Base-by-base conservation (phyloP, 1,140 invertebrate genomes). In the Camponotus pennsylvanicus region DNA sequence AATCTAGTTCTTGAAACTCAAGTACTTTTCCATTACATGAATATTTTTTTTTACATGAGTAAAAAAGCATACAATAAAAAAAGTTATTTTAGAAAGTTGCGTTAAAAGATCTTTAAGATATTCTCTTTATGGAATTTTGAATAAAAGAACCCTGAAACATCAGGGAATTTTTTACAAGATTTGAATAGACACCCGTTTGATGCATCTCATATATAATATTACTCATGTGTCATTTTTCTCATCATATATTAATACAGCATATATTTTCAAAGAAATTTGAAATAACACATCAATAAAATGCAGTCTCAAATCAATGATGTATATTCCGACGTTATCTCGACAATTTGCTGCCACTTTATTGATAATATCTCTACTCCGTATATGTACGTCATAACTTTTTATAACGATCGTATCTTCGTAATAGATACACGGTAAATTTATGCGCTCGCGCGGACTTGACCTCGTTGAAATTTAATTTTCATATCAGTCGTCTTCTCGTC, bases 271-370 rank as follows among this genome's bases (percentile, higher is more conserved):
- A 7, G 42, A 61, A 76, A 34, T 11, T 49, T 52, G 2, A 76
- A 61, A 61, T 40, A 27, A 32, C 59, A 75, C 18, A 18, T 66
- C 34, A 9, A 67, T 66, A 66, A 66, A n/a, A 66, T 37, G n/a
- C 11, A 49, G 11, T 75, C 42, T 40, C 21, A 21, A 42, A 63
- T 42, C 21, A 27, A 3, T n/a, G n/a, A 77, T 32, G 11, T 63
- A 18, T 64, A 49, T 37, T 4, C 11, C n/a, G 7, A 6, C 27
- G n/a, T 21, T 49, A 42, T 67, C 37, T 52, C 15, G 21, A 21
- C 32, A 49, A 32, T 37, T 79, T 9, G 5, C 13, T 55, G 32
- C 1, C 7, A 34, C 13, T 77, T 52, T 34, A 49, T n/a, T 40
- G 5, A 18, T 57, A 37, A 82, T 34, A 61, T 59, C 34, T 59